Evolutionary conservation across 1,140 invertebrate species (phyloP), one percentile per base, ranked within the genome.

Genomic region (Phymastichus coffea): DNA sequence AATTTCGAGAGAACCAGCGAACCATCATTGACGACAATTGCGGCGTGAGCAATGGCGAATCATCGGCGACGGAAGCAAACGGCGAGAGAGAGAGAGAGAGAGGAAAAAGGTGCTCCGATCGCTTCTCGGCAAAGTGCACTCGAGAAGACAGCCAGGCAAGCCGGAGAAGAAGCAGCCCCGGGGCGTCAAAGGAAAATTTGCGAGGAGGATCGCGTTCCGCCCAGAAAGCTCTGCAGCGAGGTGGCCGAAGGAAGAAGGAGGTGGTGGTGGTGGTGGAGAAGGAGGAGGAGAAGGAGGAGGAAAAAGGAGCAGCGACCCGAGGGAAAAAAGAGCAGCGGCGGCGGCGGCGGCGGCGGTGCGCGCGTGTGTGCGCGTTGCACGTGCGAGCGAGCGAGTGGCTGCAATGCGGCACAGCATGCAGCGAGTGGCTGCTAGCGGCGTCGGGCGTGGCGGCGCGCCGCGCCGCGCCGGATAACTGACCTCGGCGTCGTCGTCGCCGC

Each of bases 381-480:
- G 14, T 48, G 20, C 26, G 33, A 26, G 1, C 17, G 17, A 40
- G 15, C 19, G 17, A 1, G 14, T 8, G 6, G 6, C 14, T 40
- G 9, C 41, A 40, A 51, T 37, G 51, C 38, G 55, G 61, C 17
- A 56, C 46, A 54, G 55, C 41, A 52, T 25, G 10, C 23, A 30
- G 49, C 48, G 58, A 59, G 55, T 58, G 46, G 55, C n/a, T n/a
- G n/a, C n/a, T n/a, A 26, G 66, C 67, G 56, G 63, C 66, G 64
- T 69, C 70, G 73, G 72, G 72, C 70, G 70, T 74, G 72, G 70
- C 71, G 69, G 70, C n/a, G n/a, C n/a, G n/a, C n/a, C n/a, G n/a
- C n/a, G n/a, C n/a, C n/a, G n/a, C n/a, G n/a, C n/a, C n/a, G n/a
- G n/a, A 74, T 70, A 74, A 74, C 72, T 75, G 73, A 75, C 73